Evolutionary conservation across 1,140 invertebrate species (phyloP).

Genomic region (Delia radicum): DNA sequence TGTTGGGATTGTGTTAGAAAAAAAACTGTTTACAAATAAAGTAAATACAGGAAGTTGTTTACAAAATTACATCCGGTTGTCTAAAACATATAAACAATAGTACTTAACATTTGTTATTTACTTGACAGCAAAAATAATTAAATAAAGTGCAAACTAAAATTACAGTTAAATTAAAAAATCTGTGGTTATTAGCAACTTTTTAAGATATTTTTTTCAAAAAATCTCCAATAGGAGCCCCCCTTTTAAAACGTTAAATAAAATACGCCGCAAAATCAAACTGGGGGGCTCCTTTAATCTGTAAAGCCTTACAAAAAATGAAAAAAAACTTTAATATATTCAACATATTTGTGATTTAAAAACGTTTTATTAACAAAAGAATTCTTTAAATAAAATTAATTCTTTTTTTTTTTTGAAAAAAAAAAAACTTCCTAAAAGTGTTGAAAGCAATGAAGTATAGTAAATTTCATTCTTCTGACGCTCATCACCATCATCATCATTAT

Average conservation of each 20-base stretch:
- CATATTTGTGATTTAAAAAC: not conserved
- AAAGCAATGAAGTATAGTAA: conserved; percentile 10
- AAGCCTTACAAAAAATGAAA: not conserved
- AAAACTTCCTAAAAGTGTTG: no score
- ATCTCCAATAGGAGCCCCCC: not conserved
- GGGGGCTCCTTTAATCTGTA: not conserved
- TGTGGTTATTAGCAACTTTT: not conserved
- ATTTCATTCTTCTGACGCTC: conserved; percentile 32
- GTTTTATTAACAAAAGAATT: no score
- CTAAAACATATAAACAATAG: not conserved
- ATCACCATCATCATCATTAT: conserved; percentile 39
- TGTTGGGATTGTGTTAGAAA: conserved; percentile 18
- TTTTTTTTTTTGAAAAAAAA: no score
- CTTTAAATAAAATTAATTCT: no score
- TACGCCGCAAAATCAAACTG: not conserved
- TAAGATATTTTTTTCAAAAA: not conserved
- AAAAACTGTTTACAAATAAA: conserved; percentile 34
- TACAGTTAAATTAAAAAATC: not conserved
- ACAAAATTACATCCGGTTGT: not conserved
- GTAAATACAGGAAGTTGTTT: not conserved
- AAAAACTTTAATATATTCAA: not conserved
- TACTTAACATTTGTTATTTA: not conserved
- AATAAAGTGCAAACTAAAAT: not conserved
- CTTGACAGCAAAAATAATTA: not conserved
- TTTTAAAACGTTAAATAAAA: not conserved